Conservation (phyloP, 2,888 invertebrate genomes). For the Diloba caeruleocephala region DNA sequence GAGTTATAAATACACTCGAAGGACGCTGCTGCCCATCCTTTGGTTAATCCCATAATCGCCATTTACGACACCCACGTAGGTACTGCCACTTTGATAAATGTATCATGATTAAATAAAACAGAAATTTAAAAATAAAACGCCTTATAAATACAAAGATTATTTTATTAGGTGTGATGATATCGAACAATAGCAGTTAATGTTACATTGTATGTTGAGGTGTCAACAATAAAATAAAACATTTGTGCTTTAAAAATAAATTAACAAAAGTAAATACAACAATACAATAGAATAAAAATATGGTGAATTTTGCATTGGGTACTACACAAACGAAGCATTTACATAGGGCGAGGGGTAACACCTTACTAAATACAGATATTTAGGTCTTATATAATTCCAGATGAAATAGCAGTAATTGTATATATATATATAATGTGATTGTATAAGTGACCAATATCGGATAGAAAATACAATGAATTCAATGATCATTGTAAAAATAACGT, state of each 20-base stretch:
- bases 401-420: slow-evolving; percentile 44
- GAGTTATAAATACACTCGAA: too few species aligned
- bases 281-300: slow-evolving; percentile 73
- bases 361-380: slow-evolving; percentile 39
- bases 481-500: slow-evolving; percentile 65
- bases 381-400: slow-evolving; percentile 32
- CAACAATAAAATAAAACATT: slow-evolving; percentile 87
- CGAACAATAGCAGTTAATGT: slow-evolving; percentile 86
- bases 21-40: too few species aligned
- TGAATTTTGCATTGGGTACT: slow-evolving; percentile 64
- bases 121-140: slow-evolving; percentile 64
- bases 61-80: too few species aligned
- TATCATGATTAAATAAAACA: too few species aligned
- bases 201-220: slow-evolving; percentile 83
- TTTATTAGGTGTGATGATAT: slow-evolving; percentile 87
- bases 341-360: slow-evolving; percentile 79
- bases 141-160: slow-evolving; percentile 82
- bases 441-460: slow-evolving; percentile 49
- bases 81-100: too few species aligned
- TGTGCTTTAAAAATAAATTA: slow-evolving; percentile 88
- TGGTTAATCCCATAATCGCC: too few species aligned
- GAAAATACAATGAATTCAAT: slow-evolving; percentile 48
- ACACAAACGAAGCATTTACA: slow-evolving; percentile 76
- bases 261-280: slow-evolving; percentile 87
- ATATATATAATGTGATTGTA: slow-evolving; percentile 38